Evolutionary conservation across 2,113 vertebrate species (phyloP).

Genomic region (Lethenteron reissneri): DNA sequence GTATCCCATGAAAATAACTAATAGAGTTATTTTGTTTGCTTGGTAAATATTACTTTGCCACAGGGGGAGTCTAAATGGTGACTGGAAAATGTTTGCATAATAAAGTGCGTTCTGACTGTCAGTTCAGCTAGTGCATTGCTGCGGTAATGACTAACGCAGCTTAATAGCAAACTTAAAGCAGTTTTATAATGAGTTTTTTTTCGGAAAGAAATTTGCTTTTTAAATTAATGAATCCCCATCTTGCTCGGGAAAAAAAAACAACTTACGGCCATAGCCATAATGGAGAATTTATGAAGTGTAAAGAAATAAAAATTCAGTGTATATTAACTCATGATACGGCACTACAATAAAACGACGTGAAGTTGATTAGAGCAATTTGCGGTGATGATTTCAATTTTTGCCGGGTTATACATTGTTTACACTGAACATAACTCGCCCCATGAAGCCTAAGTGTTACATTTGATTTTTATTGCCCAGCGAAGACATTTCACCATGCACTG

Average conservation of each 20-base stretch:
- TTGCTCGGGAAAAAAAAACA: not conserved
- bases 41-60: not conserved
- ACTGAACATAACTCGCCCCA: slow-evolving; percentile 1
- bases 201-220: slow-evolving; percentile 4
- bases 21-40: not conserved
- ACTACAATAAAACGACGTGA: slow-evolving; percentile 4
- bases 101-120: not conserved
- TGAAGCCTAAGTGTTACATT: slow-evolving; percentile 3
- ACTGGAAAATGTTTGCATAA: slow-evolving; percentile 1
- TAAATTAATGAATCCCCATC: slow-evolving; percentile 3
- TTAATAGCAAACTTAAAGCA: slow-evolving; percentile 3
- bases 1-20: no score
- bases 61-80: not conserved
- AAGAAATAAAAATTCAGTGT: slow-evolving; percentile 4
- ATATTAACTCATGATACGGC: slow-evolving; percentile 2
- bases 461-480: slow-evolving; percentile 3
- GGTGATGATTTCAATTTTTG: slow-evolving; percentile 6
- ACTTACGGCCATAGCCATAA: slow-evolving; percentile 6
- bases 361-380: slow-evolving; percentile 6
- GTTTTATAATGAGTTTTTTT: slow-evolving; percentile 6
- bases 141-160: not conserved
- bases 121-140: not conserved
- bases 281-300: slow-evolving; percentile 7
- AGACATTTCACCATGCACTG: slow-evolving; percentile 6
- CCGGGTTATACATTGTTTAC: slow-evolving; percentile 6